A percentile compares a stretch with the other conserved stretches of the same genome.
Evolutionary conservation across 2,113 vertebrate species (phyloP).

Genomic region (Ageneiosus marmoratus): DNA sequence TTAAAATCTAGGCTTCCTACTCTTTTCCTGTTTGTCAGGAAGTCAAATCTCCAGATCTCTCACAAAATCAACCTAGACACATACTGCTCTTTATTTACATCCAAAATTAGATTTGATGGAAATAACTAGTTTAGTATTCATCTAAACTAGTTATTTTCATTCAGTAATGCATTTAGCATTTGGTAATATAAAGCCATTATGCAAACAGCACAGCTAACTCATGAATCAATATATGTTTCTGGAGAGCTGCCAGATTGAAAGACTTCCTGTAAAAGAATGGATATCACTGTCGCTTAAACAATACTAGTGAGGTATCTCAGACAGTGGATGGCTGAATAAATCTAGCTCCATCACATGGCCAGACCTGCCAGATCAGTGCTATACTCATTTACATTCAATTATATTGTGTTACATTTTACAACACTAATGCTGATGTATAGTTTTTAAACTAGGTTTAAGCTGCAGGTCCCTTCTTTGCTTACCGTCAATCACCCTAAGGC

Average conservation of each 20-base stretch:
- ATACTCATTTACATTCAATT: not conserved
- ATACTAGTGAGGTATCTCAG: not conserved
- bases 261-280: not conserved
- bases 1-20: constrained; percentile 32
- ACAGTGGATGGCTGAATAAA: not conserved
- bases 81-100: not conserved
- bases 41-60: constrained; percentile 23
- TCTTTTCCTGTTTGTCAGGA: constrained; percentile 39
- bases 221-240: constrained; percentile 9
- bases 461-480: not conserved
- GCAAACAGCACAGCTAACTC: constrained; percentile 7
- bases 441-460: not conserved
- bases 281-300: constrained; percentile 23
- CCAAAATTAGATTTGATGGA: not conserved
- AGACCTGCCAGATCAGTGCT: not conserved
- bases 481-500: not conserved
- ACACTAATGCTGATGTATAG: not conserved
- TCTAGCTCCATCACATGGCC: not conserved
- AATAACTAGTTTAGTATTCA: not conserved
- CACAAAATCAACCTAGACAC: not conserved
- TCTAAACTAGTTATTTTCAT: not conserved
- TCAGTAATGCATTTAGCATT: not conserved
- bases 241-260: not conserved
- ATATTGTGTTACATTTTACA: not conserved
- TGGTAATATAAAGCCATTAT: not conserved